A percentile compares a stretch with the other conserved stretches of the same genome.
Evolutionary conservation across 2,888 invertebrate genomes (phyloP).

Genomic region (Abrostola triplasia): DNA sequence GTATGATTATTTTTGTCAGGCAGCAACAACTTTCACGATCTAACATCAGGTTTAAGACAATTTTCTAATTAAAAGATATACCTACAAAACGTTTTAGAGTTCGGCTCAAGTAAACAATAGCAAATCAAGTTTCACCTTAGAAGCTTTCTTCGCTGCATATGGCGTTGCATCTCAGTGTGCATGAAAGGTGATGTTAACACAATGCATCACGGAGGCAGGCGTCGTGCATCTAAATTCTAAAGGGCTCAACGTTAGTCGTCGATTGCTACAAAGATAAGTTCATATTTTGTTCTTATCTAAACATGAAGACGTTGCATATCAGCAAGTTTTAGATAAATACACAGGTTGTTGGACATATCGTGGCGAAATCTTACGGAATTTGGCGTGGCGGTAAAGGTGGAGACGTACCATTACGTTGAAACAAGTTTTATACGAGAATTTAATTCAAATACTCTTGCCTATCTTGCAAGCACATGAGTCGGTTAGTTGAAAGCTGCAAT

Average conservation of each 20-base stretch:
- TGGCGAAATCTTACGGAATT: slow-evolving; percentile 51
- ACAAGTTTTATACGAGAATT: slow-evolving; percentile 44
- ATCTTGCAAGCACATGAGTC: slow-evolving; percentile 47
- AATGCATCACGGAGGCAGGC: slow-evolving; percentile 32
- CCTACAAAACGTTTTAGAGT: slow-evolving; percentile 40
- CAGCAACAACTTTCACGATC: slow-evolving; percentile 54
- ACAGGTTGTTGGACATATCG: slow-evolving; percentile 29
- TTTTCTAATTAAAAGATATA: slow-evolving; percentile 53
- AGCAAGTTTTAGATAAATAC: slow-evolving; percentile 53
- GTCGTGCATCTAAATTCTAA: slow-evolving; percentile 32
- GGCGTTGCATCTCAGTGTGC: slow-evolving; percentile 42
- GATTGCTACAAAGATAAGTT: slow-evolving; percentile 57
- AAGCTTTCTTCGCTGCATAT: slow-evolving; percentile 56
- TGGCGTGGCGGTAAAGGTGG: slow-evolving; percentile 22
- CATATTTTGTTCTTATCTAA: slow-evolving; percentile 53
- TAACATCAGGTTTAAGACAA: slow-evolving; percentile 31
- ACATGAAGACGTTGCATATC: slow-evolving; percentile 41
- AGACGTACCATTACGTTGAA: slow-evolving; percentile 33
- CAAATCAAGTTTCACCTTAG: slow-evolving; percentile 66
- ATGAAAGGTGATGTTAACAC: slow-evolving; percentile 38
- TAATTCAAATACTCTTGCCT: slow-evolving; percentile 47
- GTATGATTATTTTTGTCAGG: slow-evolving; percentile 43
- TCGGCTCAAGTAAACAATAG: slow-evolving; percentile 59
- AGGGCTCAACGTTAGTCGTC: slow-evolving; percentile 19
- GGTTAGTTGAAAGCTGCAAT: slow-evolving; percentile 47